phyloP scores from a whole-genome alignment of 2,113 vertebrate species.

The Lagopus muta region DNA sequence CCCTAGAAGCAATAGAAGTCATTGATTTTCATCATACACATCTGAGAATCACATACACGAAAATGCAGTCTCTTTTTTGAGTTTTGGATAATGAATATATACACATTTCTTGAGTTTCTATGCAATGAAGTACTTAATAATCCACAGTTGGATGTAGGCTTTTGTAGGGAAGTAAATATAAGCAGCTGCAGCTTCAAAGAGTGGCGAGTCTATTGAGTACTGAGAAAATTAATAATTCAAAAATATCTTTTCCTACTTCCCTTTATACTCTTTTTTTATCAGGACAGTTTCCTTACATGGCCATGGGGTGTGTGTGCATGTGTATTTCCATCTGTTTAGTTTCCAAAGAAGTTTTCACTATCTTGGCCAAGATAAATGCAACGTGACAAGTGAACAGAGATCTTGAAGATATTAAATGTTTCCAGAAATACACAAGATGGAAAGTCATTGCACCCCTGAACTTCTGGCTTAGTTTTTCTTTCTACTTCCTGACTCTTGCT shows the following conservation, averaged over 20 bases:
- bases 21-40: constrained; percentile 21
- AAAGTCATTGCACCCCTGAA: neutral
- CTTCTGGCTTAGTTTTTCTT: neutral
- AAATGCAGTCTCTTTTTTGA: neutral
- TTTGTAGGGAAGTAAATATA: neutral
- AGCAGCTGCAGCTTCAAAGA: neutral
- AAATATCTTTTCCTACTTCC: neutral
- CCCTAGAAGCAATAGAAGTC: neutral
- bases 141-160: neutral
- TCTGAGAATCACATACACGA: neutral
- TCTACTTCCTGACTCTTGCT: neutral
- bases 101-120: neutral
- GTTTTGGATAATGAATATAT: neutral
- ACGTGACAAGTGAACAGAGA: neutral
- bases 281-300: neutral
- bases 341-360: neutral
- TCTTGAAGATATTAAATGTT: neutral
- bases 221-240: neutral
- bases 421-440: neutral
- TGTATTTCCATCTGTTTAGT: neutral
- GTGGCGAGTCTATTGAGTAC: neutral
- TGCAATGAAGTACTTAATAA: neutral
- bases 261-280: neutral
- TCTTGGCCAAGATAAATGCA: neutral
- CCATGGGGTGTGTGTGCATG: fast-evolving